Evolutionary conservation across 2,888 invertebrate species (phyloP).

Genomic region (Phragmatobia fuliginosa): DNA sequence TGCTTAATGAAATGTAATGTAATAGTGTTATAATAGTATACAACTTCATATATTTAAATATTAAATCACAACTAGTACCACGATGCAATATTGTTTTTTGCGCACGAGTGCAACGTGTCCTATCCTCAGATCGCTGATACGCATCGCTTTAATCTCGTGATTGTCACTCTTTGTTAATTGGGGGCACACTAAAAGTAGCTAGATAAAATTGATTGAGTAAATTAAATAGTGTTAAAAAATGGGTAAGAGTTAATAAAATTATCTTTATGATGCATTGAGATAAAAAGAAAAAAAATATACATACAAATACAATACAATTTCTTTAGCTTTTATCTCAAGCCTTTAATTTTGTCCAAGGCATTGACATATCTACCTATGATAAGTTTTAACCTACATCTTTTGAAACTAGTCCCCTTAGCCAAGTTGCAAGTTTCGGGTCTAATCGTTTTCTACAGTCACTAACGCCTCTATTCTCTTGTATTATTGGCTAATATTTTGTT

Average conservation of each 20-base stretch:
- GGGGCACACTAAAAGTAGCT: conserved; percentile 20
- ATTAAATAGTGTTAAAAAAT: not conserved
- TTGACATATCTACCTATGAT: not conserved
- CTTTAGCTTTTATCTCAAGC: too few relatives aligned
- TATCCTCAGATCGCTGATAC: conserved; percentile 39
- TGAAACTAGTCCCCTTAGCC: not conserved
- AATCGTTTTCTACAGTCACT: too few relatives aligned
- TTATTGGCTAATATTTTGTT: too few relatives aligned
- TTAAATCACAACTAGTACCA: not conserved
- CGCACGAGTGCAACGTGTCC: conserved; percentile 31
- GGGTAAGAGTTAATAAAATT: not conserved
- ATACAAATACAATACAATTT: too few relatives aligned
- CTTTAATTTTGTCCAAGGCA: not conserved
- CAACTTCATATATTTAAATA: too few relatives aligned
- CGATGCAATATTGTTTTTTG: not conserved
- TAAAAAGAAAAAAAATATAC: too few relatives aligned
- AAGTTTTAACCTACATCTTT: not conserved
- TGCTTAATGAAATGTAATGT: too few relatives aligned
- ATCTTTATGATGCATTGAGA: not conserved
- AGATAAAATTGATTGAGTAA: conserved; percentile 18
- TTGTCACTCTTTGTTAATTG: conserved; percentile 32
- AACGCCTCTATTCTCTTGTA: too few relatives aligned
- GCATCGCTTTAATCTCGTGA: conserved; percentile 40
- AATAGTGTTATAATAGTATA: too few relatives aligned
- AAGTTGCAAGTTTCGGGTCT: too few relatives aligned